A percentile compares a stretch with the other conserved stretches of the same genome.
Evolutionary conservation across 2,888 invertebrate genomes (phyloP).

Genomic region (Tetramorium bicarinatum): DNA sequence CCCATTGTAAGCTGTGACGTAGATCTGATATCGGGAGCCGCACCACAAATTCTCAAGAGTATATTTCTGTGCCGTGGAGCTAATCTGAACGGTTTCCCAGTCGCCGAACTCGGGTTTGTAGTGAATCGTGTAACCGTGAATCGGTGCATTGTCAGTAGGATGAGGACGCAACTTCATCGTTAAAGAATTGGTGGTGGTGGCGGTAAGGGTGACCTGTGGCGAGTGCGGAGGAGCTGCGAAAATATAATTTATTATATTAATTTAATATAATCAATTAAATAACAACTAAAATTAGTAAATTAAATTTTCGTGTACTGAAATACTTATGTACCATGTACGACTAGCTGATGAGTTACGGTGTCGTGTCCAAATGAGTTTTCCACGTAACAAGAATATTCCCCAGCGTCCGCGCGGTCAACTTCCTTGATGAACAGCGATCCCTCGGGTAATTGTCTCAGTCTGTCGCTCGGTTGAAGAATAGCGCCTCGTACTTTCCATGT

Average conservation of each 20-base stretch:
- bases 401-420: conserved; percentile 95
- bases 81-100: conserved; percentile 95
- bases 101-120: conserved; percentile 98
- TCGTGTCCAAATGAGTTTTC: conserved; percentile 97
- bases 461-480: conserved; percentile 92
- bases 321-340: conserved; percentile 91
- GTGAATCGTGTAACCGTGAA: conserved; percentile 96
- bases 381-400: conserved; percentile 97
- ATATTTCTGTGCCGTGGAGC: conserved; percentile 93
- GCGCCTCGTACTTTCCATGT: conserved; percentile 94
- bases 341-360: conserved; percentile 95
- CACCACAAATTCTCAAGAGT: conserved; percentile 96
- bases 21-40: conserved; percentile 97
- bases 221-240: conserved; percentile 91
- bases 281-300: background rate
- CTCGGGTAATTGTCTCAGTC: conserved; percentile 94
- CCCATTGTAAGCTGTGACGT: conserved; percentile 97
- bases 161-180: conserved; percentile 92
- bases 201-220: conserved; percentile 91
- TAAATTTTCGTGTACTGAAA: background rate
- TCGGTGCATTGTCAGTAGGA: conserved; percentile 94
- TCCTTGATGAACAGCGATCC: conserved; percentile 96
- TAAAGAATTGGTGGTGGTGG: conserved; percentile 92
- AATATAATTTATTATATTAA: background rate
- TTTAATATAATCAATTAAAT: background rate